Conservation (phyloP, 2,113 vertebrate species). For the Callipepla californica region DNA sequence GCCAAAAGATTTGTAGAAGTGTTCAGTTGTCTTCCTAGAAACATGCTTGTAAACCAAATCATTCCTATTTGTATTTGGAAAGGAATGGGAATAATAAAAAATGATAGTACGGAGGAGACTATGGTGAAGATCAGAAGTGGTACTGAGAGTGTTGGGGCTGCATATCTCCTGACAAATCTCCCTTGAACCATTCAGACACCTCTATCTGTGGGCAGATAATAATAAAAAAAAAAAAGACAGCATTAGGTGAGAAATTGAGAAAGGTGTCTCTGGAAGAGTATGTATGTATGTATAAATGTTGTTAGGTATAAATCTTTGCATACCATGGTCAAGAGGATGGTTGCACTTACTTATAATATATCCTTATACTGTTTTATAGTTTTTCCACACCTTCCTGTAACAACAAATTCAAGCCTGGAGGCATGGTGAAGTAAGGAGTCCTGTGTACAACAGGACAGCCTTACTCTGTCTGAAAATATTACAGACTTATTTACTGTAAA, state of each 20-base stretch:
- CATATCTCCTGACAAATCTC: neutral
- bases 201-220: neutral
- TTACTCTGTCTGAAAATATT: too few species aligned
- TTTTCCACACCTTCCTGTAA: neutral
- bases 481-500: too few species aligned
- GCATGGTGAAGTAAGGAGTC: too few species aligned
- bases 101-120: neutral
- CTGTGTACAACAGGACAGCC: too few species aligned
- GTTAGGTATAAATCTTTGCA: too few species aligned
- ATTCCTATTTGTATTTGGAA: neutral
- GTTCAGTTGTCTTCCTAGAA: neutral
- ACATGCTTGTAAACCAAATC: neutral
- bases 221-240: neutral
- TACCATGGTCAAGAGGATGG: neutral
- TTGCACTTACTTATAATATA: neutral
- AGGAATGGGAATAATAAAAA: neutral
- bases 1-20: neutral
- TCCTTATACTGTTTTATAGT: neutral
- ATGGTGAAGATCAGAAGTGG: neutral
- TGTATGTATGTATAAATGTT: neutral
- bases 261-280: neutral
- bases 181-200: neutral
- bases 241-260: neutral
- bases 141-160: neutral
- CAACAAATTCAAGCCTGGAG: too few species aligned